These are phyloP conservation scores for Spermophilus dauricus DNA, from an alignment of 2,113 vertebrate genomes.

Conservation along the genomic window DNA sequence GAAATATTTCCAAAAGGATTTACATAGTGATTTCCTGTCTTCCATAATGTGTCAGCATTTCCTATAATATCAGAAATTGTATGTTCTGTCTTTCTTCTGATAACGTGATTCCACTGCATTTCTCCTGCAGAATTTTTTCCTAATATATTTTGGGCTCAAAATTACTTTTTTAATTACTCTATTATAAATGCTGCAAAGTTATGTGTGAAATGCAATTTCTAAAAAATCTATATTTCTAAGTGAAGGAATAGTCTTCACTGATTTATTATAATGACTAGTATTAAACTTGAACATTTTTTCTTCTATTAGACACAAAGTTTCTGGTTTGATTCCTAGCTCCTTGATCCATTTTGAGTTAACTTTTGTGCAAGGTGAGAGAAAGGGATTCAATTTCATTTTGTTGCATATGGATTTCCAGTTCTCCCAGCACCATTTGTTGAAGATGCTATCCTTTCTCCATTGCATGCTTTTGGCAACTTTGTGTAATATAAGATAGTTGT, in stretches of 20 bases:
- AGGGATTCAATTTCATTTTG: too few relatives aligned
- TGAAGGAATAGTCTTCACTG: background rate
- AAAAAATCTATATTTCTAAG: background rate
- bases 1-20: background rate
- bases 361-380: too few relatives aligned
- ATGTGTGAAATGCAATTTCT: background rate
- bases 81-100: background rate
- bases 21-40: background rate
- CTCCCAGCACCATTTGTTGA: too few relatives aligned
- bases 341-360: too few relatives aligned
- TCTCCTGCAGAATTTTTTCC: background rate
- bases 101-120: background rate
- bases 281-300: background rate
- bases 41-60: background rate
- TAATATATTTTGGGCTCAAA: background rate
- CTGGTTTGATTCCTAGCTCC: too few relatives aligned
- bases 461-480: too few relatives aligned
- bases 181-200: background rate
- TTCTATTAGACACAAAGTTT: too few relatives aligned
- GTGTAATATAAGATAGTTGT: too few relatives aligned
- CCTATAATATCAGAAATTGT: background rate
- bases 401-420: too few relatives aligned
- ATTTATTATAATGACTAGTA: background rate
- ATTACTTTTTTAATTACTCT: background rate
- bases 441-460: too few relatives aligned